Conservation (phyloP, 1,140 invertebrate species). For the Apis dorsata region DNA sequence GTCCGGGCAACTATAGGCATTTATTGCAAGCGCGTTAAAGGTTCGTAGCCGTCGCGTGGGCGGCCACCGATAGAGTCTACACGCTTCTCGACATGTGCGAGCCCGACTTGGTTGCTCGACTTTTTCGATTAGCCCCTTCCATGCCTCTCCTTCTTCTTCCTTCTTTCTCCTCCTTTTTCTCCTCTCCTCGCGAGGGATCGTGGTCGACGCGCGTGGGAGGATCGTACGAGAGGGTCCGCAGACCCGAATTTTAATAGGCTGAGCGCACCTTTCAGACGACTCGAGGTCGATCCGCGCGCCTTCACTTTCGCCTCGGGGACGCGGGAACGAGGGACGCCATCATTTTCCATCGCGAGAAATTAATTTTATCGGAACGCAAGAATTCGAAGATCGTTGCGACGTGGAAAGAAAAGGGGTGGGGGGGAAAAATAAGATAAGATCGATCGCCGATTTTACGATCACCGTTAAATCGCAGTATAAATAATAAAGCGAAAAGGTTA, state of each 20-base stretch:
- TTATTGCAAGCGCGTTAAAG: slow-evolving; percentile 51
- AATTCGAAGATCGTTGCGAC: no score
- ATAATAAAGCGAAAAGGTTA: background rate
- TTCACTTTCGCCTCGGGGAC: background rate
- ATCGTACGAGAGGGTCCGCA: slow-evolving; percentile 39
- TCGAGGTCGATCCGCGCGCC: background rate
- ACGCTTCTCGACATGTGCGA: slow-evolving; percentile 63
- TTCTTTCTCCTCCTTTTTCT: background rate
- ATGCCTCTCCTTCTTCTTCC: background rate
- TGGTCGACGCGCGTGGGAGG: slow-evolving; percentile 52
- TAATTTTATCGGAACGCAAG: no score
- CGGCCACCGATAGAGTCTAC: slow-evolving; percentile 66
- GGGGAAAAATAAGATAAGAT: no score
- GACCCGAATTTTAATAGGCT: slow-evolving; percentile 56
- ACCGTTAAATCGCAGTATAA: no score
- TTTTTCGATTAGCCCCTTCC: slow-evolving; percentile 61
- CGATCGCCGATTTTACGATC: no score
- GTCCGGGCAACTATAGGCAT: slow-evolving; percentile 44
- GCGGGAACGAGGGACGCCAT: no score
- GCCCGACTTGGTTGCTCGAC: slow-evolving; percentile 62
- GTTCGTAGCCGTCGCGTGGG: slow-evolving; percentile 57
- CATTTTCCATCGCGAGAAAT: no score
- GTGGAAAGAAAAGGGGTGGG: no score
- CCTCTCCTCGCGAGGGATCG: background rate
- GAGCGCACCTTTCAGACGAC: slow-evolving; percentile 8